These are phyloP conservation scores for Neosalanx taihuensis DNA, from an alignment of 2,797 vertebrate species.

Conservation along the genomic window DNA sequence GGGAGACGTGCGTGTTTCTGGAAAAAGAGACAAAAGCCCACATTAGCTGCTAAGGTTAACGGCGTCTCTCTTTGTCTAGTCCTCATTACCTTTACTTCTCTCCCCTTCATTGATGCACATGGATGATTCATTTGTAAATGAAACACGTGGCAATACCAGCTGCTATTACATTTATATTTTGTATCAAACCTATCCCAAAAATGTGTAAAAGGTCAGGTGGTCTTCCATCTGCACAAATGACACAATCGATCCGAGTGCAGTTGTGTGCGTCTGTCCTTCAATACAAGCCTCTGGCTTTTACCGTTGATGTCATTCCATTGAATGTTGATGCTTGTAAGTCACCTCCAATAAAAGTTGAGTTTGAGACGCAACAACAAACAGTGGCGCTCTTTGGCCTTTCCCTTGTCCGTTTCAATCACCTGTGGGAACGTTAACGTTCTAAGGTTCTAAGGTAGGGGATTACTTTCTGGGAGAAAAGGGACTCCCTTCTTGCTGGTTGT, in stretches of 20 bases:
- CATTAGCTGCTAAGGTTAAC: neutral
- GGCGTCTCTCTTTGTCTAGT: neutral
- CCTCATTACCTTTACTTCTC: neutral
- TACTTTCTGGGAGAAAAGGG: constrained; percentile 41
- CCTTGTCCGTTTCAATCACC: constrained; percentile 49
- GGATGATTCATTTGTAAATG: neutral
- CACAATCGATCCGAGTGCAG: constrained; percentile 13
- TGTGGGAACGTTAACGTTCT: constrained; percentile 10
- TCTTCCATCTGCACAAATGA: constrained; percentile 26
- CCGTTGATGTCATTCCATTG: constrained; percentile 39
- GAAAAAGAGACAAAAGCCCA: neutral
- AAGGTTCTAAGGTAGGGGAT: constrained; percentile 30
- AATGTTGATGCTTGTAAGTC: constrained; percentile 53
- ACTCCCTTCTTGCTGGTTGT: constrained; percentile 27
- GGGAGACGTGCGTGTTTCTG: constrained; percentile 4
- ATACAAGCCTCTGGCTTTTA: constrained; percentile 31
- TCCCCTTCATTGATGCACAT: neutral
- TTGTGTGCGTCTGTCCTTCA: constrained; percentile 31
- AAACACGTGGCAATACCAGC: neutral
- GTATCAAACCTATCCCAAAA: neutral
- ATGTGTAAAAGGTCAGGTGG: neutral
- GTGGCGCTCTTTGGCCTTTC: constrained; percentile 40
- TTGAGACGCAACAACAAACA: constrained; percentile 55
- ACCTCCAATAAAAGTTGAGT: constrained; percentile 52
- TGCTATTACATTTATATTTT: neutral